Conservation (phyloP, 2,113 vertebrate species). For the Phoenicopterus ruber region DNA sequence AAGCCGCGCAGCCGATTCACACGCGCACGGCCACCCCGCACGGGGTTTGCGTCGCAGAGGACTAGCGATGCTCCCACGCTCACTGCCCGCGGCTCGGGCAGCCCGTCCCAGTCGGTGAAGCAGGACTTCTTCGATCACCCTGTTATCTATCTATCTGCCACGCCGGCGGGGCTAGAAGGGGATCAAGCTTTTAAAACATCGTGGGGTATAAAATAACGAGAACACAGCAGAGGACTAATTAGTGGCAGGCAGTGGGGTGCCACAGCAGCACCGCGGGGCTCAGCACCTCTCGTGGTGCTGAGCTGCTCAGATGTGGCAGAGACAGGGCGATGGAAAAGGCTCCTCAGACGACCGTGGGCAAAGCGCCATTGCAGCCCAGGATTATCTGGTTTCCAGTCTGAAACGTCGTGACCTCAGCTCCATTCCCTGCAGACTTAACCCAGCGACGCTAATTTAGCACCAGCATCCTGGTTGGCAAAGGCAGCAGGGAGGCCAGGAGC, state of each 20-base stretch:
- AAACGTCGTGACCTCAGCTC: background rate
- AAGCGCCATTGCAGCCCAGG: background rate
- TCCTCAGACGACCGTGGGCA: background rate
- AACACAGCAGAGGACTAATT: background rate
- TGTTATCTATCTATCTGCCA: background rate
- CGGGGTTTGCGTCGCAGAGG: background rate
- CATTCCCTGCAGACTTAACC: background rate
- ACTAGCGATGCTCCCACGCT: background rate
- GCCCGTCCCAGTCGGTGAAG: background rate
- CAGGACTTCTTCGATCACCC: background rate
- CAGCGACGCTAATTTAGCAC: background rate
- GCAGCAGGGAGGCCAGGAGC: background rate
- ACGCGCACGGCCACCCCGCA: background rate
- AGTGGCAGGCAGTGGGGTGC: background rate
- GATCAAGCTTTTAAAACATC: background rate
- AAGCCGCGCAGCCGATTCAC: background rate
- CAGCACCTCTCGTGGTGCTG: background rate
- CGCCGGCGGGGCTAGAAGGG: rapidly evolving
- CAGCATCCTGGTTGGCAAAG: background rate
- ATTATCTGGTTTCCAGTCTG: background rate
- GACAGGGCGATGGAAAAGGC: background rate
- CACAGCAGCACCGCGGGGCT: rapidly evolving
- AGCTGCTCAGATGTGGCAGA: background rate
- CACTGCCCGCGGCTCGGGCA: background rate
- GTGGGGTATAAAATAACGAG: rapidly evolving